Base-by-base conservation (phyloP, 92 coral and sea anemone species). In the Palythoa grandis region DNA sequence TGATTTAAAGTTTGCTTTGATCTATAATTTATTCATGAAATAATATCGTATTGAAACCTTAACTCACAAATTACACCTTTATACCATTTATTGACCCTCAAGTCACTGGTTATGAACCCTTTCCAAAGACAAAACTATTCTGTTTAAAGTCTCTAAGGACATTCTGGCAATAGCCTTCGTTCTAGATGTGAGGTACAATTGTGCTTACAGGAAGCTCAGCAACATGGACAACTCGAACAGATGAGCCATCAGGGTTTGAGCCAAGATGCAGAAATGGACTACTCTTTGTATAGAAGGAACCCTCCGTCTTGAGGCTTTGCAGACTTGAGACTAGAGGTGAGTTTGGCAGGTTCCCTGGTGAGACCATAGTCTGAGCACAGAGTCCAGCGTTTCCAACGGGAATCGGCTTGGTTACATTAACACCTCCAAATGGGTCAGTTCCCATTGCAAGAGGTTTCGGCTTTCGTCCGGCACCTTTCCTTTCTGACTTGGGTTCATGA, bases 401-500 rank as follows among this genome's bases (percentile, higher is more conserved):
- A 13, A 80, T 65, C 14, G 73, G 74, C 40, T 80, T 80, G 58
- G 56, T 52, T 60, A 50, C 50, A 3, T 15, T 47, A 13, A 43
- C 29, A 22, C 58, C 40, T 43, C 74, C 60, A 2, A 24, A 65
- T 4, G 2, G 58, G n/a, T 80, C 63, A 67, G 29, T 24, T 43
- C 6, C 63, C 15, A 47, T 53, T 23, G 3, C 43, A 38, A 47
- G 38, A 1, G 85, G 74, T 40, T 66, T 80, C 15, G 61, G 74
- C 37, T 80, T 80, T 9, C 74, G 70, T 7, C 74, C 65, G 7
- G 8, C 72, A 22, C 14, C 85, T 66, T 94, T 94, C 54, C 98
- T 82, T 65, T 92, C 94, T 10, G 95, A 90, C 77, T 94, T 94
- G 48, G 98, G 98, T 76, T 94, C 95, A 52, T 97, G 99, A 5